Percentiles rank a stretch among this genome's conserved stretches.
Conservation (phyloP, 2,113 vertebrate genomes). For the Macaca nemestrina region DNA sequence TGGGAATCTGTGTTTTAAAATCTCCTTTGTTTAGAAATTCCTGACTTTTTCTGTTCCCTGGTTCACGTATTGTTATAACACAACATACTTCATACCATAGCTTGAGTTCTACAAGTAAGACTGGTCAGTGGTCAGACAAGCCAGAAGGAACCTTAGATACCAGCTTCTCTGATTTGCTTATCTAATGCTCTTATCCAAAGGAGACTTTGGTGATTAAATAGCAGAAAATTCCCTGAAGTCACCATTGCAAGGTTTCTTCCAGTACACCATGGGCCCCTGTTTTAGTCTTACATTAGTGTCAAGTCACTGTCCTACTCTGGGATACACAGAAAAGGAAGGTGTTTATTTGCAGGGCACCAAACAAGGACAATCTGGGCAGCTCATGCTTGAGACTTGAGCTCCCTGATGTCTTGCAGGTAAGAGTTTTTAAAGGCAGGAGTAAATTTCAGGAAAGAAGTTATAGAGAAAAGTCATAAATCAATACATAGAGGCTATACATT, state of each 20-base stretch:
- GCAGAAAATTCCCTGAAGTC: background rate
- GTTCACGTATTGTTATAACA: background rate
- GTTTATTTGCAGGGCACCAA: no score
- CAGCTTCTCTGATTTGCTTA: background rate
- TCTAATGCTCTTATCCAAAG: background rate
- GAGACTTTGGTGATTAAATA: background rate
- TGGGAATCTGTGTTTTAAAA: background rate
- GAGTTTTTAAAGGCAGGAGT: no score
- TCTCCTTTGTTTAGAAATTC: background rate
- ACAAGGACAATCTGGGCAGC: no score
- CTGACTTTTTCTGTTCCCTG: background rate
- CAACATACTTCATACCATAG: background rate
- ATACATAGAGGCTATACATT: no score
- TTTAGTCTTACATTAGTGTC: background rate
- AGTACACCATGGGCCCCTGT: background rate
- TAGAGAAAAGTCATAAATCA: no score
- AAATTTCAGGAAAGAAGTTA: no score
- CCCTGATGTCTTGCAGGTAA: no score
- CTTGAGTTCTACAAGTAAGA: background rate
- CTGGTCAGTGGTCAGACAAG: background rate
- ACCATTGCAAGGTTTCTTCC: background rate
- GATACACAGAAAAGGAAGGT: background rate
- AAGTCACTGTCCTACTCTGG: background rate
- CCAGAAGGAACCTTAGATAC: background rate
- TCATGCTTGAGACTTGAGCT: no score